Evolutionary conservation across 2,888 invertebrate genomes (phyloP), one percentile per base, ranked within the genome.

Genomic region (Acleris cristana): DNA sequence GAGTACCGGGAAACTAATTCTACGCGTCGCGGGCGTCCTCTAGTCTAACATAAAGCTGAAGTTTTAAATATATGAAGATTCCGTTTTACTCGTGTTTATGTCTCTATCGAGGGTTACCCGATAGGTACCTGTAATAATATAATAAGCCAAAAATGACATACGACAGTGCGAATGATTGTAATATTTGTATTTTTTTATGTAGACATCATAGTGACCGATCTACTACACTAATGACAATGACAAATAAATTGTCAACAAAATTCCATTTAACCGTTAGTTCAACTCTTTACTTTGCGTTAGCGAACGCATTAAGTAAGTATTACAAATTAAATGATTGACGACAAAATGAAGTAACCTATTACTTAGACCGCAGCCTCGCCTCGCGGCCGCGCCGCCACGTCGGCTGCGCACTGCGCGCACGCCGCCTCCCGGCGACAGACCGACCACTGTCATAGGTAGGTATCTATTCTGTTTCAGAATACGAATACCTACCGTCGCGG

Each of bases 261-360:
- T 64, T 60, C 51, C 59, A 30, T 69, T 52, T 26, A 19, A 51
- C n/a, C 58, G 58, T 53, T 53, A 26, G 19, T 53, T 61, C 57
- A 69, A 69, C 69, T 69, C 65, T 69, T 69, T 64, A 56, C 60
- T 55, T 14, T 44, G 44, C n/a, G 26, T 51, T 18, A 51, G 21
- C 12, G 12, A 51, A 51, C 14, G 30, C 12, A 40, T 40, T 40
- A 40, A 40, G 51, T 18, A 34, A 30, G 56, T 60, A 58, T 55
- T 67, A 67, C 48, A 62, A 57, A 58, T 63, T 62, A 63, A 67
- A 67, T 67, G 18, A 51, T 63, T 63, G 62, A 62, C 53, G 57
- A 30, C 44, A 53, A 67, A 21, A 63, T 67, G 14, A 58, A 40
- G 12, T 58, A 63, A 49, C 48, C 67, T 23, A 67, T 63, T 67